phyloP scores from a whole-genome alignment of 2,797 vertebrate genomes.

The Fistularia commersonii region DNA sequence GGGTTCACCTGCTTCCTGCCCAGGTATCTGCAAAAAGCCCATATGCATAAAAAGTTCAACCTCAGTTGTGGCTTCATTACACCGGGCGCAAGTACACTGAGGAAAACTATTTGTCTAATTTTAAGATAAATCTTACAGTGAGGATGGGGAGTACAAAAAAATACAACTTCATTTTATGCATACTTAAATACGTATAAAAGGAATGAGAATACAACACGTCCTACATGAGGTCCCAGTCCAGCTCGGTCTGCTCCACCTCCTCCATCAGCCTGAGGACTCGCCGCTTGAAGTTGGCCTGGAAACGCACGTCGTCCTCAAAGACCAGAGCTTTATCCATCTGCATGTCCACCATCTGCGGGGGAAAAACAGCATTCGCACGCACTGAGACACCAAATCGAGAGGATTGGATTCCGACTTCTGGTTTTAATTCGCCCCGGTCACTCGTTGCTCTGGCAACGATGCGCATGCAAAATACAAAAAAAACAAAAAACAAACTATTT shows the following conservation, averaged over 20 bases:
- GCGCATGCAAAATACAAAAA: not conserved
- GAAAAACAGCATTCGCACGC: not conserved
- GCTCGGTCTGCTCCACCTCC: constrained; percentile 76
- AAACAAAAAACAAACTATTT: not conserved
- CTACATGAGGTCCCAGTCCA: constrained; percentile 94
- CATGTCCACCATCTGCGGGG: constrained; percentile 78
- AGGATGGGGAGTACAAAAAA: no score
- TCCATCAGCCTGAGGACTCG: constrained; percentile 82
- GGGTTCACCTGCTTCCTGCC: constrained; percentile 93
- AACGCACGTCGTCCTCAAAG: constrained; percentile 91
- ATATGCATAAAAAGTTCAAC: no score
- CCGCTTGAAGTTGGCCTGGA: constrained; percentile 86
- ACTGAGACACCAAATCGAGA: not conserved
- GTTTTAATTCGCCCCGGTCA: not conserved
- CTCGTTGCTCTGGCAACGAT: not conserved
- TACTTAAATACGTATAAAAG: not conserved
- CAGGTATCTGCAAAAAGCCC: constrained; percentile 79
- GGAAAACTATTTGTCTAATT: no score
- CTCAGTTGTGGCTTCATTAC: no score
- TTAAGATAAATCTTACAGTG: no score
- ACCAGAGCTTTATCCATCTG: constrained; percentile 82
- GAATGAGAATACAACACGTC: constrained; percentile 18
- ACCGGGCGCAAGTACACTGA: no score
- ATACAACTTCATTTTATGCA: not conserved
- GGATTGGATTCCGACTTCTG: not conserved